These are phyloP conservation scores for Colletes gigas DNA, from an alignment of 1,140 invertebrate species.

Conservation along the genomic window DNA sequence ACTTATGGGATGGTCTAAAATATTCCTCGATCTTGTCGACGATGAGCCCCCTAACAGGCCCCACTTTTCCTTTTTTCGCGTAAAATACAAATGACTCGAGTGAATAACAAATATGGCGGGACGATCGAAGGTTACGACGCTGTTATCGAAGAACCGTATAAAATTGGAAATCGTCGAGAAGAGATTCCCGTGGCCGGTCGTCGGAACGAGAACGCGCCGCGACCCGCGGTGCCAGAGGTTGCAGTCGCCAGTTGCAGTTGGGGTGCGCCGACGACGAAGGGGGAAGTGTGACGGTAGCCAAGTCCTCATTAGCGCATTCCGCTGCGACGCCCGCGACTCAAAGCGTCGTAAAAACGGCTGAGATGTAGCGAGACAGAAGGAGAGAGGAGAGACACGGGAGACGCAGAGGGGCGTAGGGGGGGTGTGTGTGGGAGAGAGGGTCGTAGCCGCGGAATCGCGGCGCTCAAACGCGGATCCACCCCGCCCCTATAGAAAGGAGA, in stretches of 20 bases:
- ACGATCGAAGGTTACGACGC: no score
- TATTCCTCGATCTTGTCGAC: no score
- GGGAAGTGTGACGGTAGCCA: conserved; percentile 79
- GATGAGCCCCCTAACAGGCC: no score
- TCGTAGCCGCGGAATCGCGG: conserved; percentile 34
- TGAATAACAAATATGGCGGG: no score
- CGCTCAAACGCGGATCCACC: conserved; percentile 27
- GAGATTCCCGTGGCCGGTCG: not conserved
- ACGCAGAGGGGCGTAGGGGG: not conserved
- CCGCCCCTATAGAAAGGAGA: conserved; percentile 33
- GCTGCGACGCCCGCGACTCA: conserved; percentile 79
- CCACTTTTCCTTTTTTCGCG: no score
- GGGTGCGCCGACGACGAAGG: conserved; percentile 56
- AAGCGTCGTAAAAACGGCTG: conserved; percentile 81
- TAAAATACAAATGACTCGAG: no score
- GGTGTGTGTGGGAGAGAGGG: conserved; percentile 12
- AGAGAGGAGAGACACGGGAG: conserved; percentile 11
- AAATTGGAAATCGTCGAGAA: no score
- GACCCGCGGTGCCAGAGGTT: conserved; percentile 41
- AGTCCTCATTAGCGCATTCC: conserved; percentile 82
- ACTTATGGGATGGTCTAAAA: no score
- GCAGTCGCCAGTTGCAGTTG: conserved; percentile 43
- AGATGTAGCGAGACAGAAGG: conserved; percentile 73
- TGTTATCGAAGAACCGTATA: no score
- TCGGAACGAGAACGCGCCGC: conserved; percentile 8